These are phyloP conservation scores for Sciurus carolinensis DNA, from an alignment of 2,797 vertebrate genomes.

Conservation along the genomic window DNA sequence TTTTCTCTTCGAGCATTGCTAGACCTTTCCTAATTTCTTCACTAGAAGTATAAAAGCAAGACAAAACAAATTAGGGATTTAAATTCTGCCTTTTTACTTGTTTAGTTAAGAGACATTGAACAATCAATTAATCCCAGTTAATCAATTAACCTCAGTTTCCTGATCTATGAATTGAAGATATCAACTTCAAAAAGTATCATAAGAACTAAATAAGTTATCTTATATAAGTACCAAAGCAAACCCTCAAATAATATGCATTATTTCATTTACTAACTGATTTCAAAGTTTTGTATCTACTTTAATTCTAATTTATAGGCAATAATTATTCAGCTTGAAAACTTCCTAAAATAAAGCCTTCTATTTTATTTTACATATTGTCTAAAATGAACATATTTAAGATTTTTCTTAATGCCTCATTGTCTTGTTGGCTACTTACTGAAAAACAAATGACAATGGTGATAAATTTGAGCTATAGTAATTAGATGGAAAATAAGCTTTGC, in stretches of 20 bases:
- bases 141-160: background rate
- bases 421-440: background rate
- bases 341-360: background rate
- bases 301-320: conserved; percentile 23
- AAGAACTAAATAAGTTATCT: background rate
- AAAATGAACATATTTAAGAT: conserved; percentile 29
- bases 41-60: background rate
- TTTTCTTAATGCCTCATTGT: background rate
- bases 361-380: background rate
- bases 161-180: background rate
- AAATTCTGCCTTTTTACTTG: background rate
- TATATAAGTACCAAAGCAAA: conserved; percentile 18
- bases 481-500: background rate
- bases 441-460: background rate
- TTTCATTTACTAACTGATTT: background rate
- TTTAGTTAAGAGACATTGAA: background rate
- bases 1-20: background rate
- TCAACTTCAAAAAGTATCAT: background rate
- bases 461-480: conserved; percentile 8
- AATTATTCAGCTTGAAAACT: background rate
- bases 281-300: background rate
- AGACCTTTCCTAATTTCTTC: conserved; percentile 40
- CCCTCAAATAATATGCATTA: background rate
- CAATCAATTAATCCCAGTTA: background rate
- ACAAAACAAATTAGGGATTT: background rate